Percentiles rank a stretch among this genome's conserved stretches.
These are phyloP conservation scores for Pachliopta kotzebuea DNA, from an alignment of 2,888 invertebrate genomes.

Conservation along the genomic window DNA sequence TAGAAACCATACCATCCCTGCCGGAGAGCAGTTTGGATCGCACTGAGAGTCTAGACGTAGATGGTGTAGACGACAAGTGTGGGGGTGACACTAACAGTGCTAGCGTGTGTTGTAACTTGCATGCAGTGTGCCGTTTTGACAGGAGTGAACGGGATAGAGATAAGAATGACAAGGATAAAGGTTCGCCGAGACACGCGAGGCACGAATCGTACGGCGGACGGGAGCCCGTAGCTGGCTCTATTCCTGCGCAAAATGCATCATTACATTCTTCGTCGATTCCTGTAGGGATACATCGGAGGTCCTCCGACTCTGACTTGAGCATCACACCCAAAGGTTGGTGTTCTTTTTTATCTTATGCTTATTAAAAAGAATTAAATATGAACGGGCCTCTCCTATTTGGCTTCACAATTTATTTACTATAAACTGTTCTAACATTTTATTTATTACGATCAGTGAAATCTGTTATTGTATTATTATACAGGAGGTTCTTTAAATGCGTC, in stretches of 20 bases:
- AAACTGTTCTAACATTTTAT: too few relatives aligned
- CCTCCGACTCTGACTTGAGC: conserved; percentile 96
- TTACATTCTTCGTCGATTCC: conserved; percentile 73
- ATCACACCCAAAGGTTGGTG: conserved; percentile 93
- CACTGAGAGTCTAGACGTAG: conserved; percentile 58
- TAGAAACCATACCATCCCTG: conserved; percentile 72
- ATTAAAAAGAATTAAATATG: too few relatives aligned
- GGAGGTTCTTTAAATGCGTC: conserved; percentile 87
- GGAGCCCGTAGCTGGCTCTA: conserved; percentile 55
- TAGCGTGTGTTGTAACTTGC: conserved; percentile 79
- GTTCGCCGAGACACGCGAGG: conserved; percentile 73
- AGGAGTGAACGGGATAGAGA: conserved; percentile 62
- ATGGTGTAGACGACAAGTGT: conserved; percentile 39
- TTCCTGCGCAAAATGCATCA: conserved; percentile 54
- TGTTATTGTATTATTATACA: conserved; percentile 46
- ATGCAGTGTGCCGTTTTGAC: conserved; percentile 77
- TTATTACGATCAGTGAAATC: too few relatives aligned
- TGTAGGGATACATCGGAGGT: conserved; percentile 86
- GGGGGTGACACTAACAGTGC: conserved; percentile 60
- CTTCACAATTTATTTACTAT: too few relatives aligned
- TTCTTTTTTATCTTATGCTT: not conserved
- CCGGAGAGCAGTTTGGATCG: conserved; percentile 62
- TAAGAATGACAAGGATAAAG: conserved; percentile 55
- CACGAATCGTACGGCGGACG: conserved; percentile 79
- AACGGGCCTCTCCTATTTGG: too few relatives aligned